phyloP scores from a whole-genome alignment of 2,888 invertebrate species.

The Drosophila putrida region DNA sequence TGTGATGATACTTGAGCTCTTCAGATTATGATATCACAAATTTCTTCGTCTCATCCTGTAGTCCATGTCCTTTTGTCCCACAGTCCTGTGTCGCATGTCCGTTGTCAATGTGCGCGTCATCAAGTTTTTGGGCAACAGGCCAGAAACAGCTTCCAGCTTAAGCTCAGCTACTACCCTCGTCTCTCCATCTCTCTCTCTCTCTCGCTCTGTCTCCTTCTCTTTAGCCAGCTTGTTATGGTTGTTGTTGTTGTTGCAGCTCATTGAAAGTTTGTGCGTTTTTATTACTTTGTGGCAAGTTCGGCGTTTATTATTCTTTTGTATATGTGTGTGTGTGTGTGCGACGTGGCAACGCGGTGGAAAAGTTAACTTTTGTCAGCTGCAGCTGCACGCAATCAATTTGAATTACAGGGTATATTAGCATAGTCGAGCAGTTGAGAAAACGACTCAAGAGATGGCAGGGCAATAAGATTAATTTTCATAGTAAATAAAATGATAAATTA shows the following conservation, averaged over 20 bases:
- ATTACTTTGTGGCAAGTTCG: constrained; percentile 71
- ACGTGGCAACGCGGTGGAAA: constrained; percentile 1
- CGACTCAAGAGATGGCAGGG: not conserved
- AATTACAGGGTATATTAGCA: constrained; percentile 51
- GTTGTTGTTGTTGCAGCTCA: constrained; percentile 65
- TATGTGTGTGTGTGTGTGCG: constrained; percentile 16
- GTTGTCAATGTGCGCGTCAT: constrained; percentile 67
- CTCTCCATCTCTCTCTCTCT: not conserved
- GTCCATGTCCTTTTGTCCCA: constrained; percentile 1
- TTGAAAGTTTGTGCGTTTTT: constrained; percentile 79
- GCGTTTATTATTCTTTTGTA: constrained; percentile 39
- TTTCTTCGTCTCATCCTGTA: constrained; percentile 27
- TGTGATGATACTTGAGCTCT: constrained; percentile 81
- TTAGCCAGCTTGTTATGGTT: not conserved
- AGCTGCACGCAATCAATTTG: constrained; percentile 26
- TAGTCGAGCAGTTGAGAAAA: not conserved
- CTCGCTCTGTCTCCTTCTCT: not conserved
- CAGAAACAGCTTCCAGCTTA: constrained; percentile 53
- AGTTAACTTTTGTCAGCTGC: constrained; percentile 21
- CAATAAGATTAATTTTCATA: not conserved
- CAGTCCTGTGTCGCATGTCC: constrained; percentile 44
- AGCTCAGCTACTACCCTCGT: constrained; percentile 10
- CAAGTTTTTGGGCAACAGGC: constrained; percentile 75
- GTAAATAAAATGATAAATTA: not conserved
- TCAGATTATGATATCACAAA: constrained; percentile 78